Conservation (phyloP, 2,888 invertebrate species). For the Ferrisia virgata region DNA sequence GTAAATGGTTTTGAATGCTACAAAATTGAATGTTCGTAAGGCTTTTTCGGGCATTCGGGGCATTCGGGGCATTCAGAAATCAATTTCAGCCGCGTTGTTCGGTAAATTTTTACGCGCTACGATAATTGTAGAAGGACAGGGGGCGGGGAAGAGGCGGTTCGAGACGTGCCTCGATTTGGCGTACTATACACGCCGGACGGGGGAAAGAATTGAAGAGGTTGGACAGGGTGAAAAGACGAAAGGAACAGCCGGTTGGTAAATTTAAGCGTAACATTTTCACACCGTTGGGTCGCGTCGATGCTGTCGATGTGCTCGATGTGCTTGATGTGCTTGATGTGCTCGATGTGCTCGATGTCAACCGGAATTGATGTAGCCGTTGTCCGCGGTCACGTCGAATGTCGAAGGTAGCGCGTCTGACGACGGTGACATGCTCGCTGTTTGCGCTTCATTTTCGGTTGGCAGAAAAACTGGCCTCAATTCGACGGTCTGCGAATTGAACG, state of each 20-base stretch:
- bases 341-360: not conserved
- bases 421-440: not conserved
- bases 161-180: too few species aligned
- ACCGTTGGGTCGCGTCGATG: not conserved
- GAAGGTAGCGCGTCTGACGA: slow-evolving; percentile 21
- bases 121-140: too few species aligned
- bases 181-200: too few species aligned
- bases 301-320: not conserved
- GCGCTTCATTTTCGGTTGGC: not conserved
- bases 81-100: too few species aligned
- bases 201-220: too few species aligned
- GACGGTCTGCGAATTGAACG: not conserved
- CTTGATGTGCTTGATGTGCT: too few species aligned
- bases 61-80: too few species aligned
- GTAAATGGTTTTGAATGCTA: too few species aligned
- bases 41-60: too few species aligned
- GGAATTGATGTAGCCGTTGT: slow-evolving; percentile 7
- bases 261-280: not conserved
- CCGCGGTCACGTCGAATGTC: slow-evolving; percentile 26
- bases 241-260: not conserved
- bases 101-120: too few species aligned
- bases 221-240: not conserved
- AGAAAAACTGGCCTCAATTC: slow-evolving; percentile 29
- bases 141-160: too few species aligned
- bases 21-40: too few species aligned